These are phyloP conservation scores for Dromius quadrimaculatus DNA, from an alignment of 2,888 invertebrate species.

Conservation along the genomic window DNA sequence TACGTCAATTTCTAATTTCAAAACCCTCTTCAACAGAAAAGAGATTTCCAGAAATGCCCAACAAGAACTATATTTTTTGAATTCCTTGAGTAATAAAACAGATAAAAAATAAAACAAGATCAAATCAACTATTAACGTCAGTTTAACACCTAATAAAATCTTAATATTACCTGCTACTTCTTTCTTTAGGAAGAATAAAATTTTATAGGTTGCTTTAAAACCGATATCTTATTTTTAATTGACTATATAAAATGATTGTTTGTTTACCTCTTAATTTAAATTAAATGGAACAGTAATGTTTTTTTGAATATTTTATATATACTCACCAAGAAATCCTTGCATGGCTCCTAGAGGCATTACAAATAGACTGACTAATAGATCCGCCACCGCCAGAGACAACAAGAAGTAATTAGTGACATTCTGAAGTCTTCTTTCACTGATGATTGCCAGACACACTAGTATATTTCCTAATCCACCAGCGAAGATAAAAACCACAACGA, in stretches of 20 bases:
- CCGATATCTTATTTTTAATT: background rate
- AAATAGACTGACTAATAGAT: conserved; percentile 90
- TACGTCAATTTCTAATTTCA: too few species aligned
- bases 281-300: background rate
- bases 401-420: conserved; percentile 97
- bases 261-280: background rate
- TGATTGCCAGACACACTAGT: conserved; percentile 93
- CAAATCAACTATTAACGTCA: conserved; percentile 3
- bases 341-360: conserved; percentile 97
- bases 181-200: too few species aligned
- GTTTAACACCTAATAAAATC: background rate
- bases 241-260: background rate
- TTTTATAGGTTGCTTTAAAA: background rate
- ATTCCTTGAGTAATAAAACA: conserved; percentile 19
- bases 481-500: conserved; percentile 86
- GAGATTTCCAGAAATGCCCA: too few species aligned
- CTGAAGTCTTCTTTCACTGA: conserved; percentile 88
- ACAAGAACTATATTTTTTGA: too few species aligned
- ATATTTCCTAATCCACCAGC: conserved; percentile 93
- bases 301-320: background rate
- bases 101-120: background rate
- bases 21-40: too few species aligned
- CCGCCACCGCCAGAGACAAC: conserved; percentile 92
- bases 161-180: too few species aligned
- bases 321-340: conserved; percentile 92